A percentile compares a stretch with the other conserved stretches of the same genome.
These are phyloP conservation scores for Oncorhynchus keta DNA, from an alignment of 2,113 vertebrate genomes.

Conservation along the genomic window DNA sequence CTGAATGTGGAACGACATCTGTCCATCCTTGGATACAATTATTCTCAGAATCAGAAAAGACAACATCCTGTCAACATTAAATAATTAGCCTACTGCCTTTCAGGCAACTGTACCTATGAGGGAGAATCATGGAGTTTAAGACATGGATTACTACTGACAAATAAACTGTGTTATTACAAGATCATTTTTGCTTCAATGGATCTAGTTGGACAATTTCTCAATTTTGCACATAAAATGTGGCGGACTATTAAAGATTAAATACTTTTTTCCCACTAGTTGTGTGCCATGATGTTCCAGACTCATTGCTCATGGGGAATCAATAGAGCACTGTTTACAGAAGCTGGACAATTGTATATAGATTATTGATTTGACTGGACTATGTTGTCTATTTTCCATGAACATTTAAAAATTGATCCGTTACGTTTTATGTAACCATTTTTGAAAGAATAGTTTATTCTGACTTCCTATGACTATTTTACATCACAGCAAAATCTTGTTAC, in stretches of 20 bases:
- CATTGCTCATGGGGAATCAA: conserved; percentile 21
- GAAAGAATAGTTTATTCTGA: conserved; percentile 41
- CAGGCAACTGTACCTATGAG: conserved; percentile 11
- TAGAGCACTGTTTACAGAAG: conserved; percentile 22
- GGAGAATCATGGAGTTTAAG: conserved; percentile 15
- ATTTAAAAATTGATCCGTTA: not conserved
- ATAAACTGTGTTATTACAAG: conserved; percentile 5
- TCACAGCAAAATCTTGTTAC: conserved; percentile 10
- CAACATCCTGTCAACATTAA: conserved; percentile 1
- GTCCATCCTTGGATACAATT: conserved; percentile 58
- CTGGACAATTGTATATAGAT: conserved; percentile 45
- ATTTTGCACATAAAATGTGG: conserved; percentile 26
- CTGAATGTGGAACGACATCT: conserved; percentile 61
- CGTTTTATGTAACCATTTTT: not conserved
- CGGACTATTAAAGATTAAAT: conserved; percentile 34
- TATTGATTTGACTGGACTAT: conserved; percentile 30
- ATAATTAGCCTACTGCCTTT: conserved; percentile 20
- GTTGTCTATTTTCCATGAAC: conserved; percentile 1
- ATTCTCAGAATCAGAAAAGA: conserved; percentile 4
- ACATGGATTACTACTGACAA: conserved; percentile 59
- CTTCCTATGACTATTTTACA: not conserved
- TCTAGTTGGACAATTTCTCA: conserved; percentile 25
- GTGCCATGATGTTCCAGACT: not conserved
- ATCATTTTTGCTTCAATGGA: conserved; percentile 24
- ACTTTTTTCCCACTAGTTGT: conserved; percentile 10